Percentiles rank a stretch among this genome's conserved stretches.
Conservation (phyloP, 2,888 invertebrate genomes). For the Agriopis marginaria region DNA sequence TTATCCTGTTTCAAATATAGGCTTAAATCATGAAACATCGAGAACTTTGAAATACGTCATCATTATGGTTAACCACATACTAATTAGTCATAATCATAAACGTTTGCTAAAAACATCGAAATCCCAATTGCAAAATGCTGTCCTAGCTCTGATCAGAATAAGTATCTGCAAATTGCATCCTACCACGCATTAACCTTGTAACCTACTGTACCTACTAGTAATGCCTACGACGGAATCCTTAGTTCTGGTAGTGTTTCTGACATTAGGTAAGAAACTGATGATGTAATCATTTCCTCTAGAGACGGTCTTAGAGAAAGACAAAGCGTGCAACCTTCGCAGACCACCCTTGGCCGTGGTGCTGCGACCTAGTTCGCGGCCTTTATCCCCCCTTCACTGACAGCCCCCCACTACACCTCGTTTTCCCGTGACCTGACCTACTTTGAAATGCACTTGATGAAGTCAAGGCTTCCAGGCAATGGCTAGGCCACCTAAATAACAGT, state of each 20-base stretch:
- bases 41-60: conserved; percentile 12
- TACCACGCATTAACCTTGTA: conserved; percentile 30
- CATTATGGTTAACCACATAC: conserved; percentile 4
- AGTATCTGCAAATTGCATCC: conserved; percentile 20
- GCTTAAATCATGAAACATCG: neutral
- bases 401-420: conserved; percentile 55
- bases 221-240: conserved; percentile 15
- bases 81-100: neutral
- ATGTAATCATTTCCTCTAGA: conserved; percentile 32
- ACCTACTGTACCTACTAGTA: conserved; percentile 12
- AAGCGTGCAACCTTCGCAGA: conserved; percentile 75
- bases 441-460: conserved; percentile 76
- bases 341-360: conserved; percentile 84
- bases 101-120: conserved; percentile 10
- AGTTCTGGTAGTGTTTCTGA: conserved; percentile 5
- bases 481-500: conserved; percentile 28
- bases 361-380: conserved; percentile 74
- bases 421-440: conserved; percentile 77
- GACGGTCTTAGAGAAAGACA: conserved; percentile 60
- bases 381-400: conserved; percentile 44
- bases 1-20: conserved; percentile 27
- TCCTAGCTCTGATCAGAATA: conserved; percentile 24
- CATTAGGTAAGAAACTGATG: conserved; percentile 21
- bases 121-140: neutral
- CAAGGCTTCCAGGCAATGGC: conserved; percentile 58